Conservation (phyloP, 2,797 vertebrate genomes). For the Bothrops alternatus region DNA sequence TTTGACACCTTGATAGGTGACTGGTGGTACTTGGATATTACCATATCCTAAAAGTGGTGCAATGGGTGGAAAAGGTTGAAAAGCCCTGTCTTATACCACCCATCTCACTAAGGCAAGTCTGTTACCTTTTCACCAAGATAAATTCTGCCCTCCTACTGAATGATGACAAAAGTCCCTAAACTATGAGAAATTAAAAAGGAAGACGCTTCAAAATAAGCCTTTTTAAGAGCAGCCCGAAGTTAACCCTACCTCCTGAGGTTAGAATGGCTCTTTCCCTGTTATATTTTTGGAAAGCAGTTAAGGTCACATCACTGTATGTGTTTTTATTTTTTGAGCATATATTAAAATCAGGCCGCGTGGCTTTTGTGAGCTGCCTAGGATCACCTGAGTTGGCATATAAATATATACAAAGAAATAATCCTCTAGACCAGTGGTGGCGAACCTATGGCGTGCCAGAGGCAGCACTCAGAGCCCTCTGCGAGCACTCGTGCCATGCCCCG, state of each 20-base stretch:
- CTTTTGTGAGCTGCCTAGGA: not conserved
- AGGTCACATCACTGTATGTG: not conserved
- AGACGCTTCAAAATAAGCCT: not conserved
- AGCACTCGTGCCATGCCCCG: no score
- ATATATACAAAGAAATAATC: not conserved
- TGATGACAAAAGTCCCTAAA: not conserved
- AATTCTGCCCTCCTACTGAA: not conserved
- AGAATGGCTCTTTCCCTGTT: not conserved
- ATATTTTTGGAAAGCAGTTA: not conserved
- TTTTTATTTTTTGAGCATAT: not conserved
- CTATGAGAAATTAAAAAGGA: not conserved
- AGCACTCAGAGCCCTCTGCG: no score
- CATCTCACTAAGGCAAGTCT: not conserved
- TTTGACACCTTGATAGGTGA: no score
- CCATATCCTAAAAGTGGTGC: no score
- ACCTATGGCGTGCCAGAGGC: no score
- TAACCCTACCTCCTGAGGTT: not conserved
- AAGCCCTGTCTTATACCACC: not conserved
- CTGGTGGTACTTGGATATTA: no score
- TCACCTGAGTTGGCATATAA: not conserved
- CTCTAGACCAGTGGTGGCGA: not conserved
- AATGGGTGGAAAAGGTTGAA: no score
- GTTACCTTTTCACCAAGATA: not conserved
- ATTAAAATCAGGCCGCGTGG: not conserved
- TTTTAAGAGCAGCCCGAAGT: not conserved